Evolutionary conservation across 2,888 invertebrate species (phyloP).

Genomic region (Hypolimnas misippus): DNA sequence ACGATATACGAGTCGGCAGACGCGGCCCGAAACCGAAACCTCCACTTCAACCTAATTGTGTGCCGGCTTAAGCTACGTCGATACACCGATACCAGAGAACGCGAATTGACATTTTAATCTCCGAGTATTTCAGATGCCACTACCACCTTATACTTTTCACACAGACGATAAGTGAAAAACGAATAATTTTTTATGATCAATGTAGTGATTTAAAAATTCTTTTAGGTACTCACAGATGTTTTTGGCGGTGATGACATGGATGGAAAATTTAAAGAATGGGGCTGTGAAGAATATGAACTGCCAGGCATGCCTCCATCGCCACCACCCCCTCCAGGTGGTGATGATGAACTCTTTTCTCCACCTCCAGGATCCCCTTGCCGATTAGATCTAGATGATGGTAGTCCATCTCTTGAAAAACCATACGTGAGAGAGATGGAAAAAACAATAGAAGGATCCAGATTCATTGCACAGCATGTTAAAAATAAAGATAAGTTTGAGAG

Average conservation of each 20-base stretch:
- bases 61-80: constrained; percentile 72
- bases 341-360: constrained; percentile 93
- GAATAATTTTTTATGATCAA: not conserved
- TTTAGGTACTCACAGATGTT: constrained; percentile 90
- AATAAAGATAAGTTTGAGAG: constrained; percentile 97
- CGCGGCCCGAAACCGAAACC: constrained; percentile 69
- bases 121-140: constrained; percentile 47
- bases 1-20: constrained; percentile 77
- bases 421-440: constrained; percentile 94
- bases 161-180: not conserved
- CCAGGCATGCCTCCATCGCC: constrained; percentile 89
- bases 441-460: constrained; percentile 95
- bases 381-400: constrained; percentile 84
- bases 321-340: constrained; percentile 90
- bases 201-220: not conserved
- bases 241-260: constrained; percentile 85
- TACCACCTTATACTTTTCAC: constrained; percentile 14
- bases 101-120: constrained; percentile 68
- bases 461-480: constrained; percentile 97
- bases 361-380: constrained; percentile 87
- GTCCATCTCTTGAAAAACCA: constrained; percentile 92
- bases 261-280: constrained; percentile 80
- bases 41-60: constrained; percentile 78
- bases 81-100: constrained; percentile 63
- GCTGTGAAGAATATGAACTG: constrained; percentile 89